These are phyloP conservation scores for Dolichotis patagonum DNA, from an alignment of 2,113 vertebrate genomes.

Conservation along the genomic window DNA sequence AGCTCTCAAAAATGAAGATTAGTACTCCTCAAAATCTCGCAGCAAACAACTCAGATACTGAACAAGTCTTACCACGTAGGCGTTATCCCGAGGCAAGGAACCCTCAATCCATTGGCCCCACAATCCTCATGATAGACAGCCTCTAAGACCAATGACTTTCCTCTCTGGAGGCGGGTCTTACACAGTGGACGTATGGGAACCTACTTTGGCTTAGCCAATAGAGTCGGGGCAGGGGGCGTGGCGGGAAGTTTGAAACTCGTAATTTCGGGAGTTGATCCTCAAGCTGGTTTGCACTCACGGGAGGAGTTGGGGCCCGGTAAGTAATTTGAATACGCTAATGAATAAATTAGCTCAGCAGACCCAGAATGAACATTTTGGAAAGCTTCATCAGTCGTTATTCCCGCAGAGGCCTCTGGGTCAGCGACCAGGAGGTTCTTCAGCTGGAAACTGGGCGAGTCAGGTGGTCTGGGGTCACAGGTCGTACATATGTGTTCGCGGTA, in stretches of 20 bases:
- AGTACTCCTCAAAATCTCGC: background rate
- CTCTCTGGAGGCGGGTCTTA: background rate
- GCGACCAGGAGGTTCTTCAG: background rate
- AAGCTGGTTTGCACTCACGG: background rate
- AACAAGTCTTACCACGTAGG: background rate
- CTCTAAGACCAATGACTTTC: constrained; percentile 24
- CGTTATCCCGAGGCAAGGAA: background rate
- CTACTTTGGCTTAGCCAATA: constrained; percentile 62
- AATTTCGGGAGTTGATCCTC: fast-evolving
- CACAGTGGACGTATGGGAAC: background rate
- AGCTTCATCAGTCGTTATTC: background rate
- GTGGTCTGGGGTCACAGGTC: background rate
- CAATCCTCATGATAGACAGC: background rate
- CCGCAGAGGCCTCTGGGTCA: background rate
- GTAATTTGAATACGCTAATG: background rate
- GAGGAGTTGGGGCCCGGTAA: constrained; percentile 38
- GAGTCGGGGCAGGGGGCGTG: background rate
- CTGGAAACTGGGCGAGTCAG: background rate
- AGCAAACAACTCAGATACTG: fast-evolving
- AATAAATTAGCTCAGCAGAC: background rate
- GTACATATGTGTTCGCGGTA: background rate
- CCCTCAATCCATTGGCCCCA: background rate
- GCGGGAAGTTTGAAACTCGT: constrained; percentile 86
- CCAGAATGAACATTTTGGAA: background rate
- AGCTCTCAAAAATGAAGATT: background rate